Evolutionary conservation across 2,797 vertebrate genomes (phyloP).

Genomic region (Gastrophryne carolinensis): DNA sequence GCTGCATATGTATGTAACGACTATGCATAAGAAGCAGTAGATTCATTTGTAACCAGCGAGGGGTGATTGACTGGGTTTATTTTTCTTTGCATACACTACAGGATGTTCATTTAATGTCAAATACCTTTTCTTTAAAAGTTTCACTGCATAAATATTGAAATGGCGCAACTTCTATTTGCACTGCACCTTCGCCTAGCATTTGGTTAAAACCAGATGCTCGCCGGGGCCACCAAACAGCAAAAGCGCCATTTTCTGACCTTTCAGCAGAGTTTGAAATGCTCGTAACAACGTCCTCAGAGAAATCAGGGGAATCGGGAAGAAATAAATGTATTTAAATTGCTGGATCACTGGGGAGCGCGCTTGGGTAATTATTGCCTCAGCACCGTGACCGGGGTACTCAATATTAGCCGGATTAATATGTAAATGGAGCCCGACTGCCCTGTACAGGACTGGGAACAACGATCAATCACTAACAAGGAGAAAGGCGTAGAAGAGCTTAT

Average conservation of each 20-base stretch:
- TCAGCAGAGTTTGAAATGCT: constrained; percentile 38
- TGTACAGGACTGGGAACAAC: too few relatives aligned
- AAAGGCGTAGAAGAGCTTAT: too few relatives aligned
- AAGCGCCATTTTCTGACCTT: constrained; percentile 28
- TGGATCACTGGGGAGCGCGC: neutral
- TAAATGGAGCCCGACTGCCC: neutral
- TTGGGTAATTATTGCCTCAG: neutral
- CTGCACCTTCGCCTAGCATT: too few relatives aligned
- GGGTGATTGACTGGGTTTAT: too few relatives aligned
- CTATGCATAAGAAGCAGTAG: too few relatives aligned
- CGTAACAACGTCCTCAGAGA: constrained; percentile 31
- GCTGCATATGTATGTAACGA: too few relatives aligned
- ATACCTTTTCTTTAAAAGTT: neutral
- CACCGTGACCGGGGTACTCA: neutral
- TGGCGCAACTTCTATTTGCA: neutral
- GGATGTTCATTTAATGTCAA: neutral
- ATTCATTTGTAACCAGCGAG: too few relatives aligned
- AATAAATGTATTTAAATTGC: constrained; percentile 35
- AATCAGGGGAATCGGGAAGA: constrained; percentile 20
- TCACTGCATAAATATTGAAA: neutral
- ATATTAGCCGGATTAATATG: neutral
- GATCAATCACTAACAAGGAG: too few relatives aligned
- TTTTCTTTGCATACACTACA: too few relatives aligned
- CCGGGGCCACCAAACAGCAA: neutral
- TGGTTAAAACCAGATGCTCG: too few relatives aligned